Evolutionary conservation across 2,797 vertebrate species (phyloP), one percentile per base, ranked within the genome.

Genomic region (Synanceia verrucosa): DNA sequence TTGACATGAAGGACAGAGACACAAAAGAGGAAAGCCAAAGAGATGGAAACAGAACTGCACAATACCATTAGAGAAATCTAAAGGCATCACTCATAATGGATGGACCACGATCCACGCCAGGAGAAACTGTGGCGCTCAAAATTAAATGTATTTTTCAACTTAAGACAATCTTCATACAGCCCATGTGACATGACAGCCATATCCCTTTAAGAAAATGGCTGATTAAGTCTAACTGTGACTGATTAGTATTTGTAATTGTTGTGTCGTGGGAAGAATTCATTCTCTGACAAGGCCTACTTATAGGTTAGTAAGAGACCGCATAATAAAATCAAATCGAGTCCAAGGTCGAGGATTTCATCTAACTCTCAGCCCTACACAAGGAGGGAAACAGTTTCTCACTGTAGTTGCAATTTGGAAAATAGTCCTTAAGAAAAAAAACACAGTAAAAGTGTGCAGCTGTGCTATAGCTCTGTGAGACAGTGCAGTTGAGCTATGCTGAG

Each of bases 71-170:
- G 76, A 81, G 73, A 72, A 78, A 77, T 86, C 71, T 87, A 75
- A 85, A 89, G 78, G 81, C 81, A 88, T 90, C 84, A 73, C 21
- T 6, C 68, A 88, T 81, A 88, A 93, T 87, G 83, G 86, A 94
- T 92, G 85, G 80, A 66, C 81, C 80, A 82, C 64, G 80, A 90
- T 84, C 62, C 78, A 76, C 44, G 81, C 80, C 76, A 77, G n/a
- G 84, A 83, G 81, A 89, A 87, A 83, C 79, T 71, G 62, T 63
- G 76, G 80, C 9, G 55, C 83, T 85, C 82, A 80, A 91, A 92
- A 92, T 93, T 91, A 93, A 92, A 93, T 89, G 87, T 91, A 93
- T 92, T 91, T 92, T 91, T 93, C 91, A 92, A 86, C 86, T 85
- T 65, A 46, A 36, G 74, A 86, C 83, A 57, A 79, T 81, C 46